These are phyloP conservation scores for Falco punctatus DNA, from an alignment of 2,113 vertebrate genomes.

Conservation along the genomic window DNA sequence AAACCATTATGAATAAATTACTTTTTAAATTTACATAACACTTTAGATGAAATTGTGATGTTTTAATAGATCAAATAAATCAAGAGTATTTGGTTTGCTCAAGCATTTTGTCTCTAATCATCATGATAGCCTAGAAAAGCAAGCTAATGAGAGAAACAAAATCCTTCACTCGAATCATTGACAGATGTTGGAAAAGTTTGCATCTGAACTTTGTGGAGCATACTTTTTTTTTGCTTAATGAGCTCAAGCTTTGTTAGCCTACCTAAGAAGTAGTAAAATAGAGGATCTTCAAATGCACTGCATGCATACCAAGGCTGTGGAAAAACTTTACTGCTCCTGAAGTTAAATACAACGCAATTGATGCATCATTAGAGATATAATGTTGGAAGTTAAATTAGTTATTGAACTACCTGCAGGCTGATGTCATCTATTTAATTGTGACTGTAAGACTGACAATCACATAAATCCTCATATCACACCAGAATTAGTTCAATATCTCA, in stretches of 20 bases:
- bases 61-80: neutral
- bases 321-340: neutral
- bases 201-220: neutral
- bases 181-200: neutral
- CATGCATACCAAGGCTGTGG: neutral
- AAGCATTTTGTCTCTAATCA: neutral
- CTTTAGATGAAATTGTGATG: neutral
- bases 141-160: neutral
- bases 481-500: neutral
- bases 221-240: neutral
- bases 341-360: conserved; percentile 28
- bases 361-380: conserved; percentile 60
- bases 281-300: neutral
- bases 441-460: neutral
- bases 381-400: conserved; percentile 73
- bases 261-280: neutral
- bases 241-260: neutral
- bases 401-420: conserved; percentile 62
- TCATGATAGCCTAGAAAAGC: neutral
- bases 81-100: neutral
- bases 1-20: neutral
- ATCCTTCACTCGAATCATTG: neutral
- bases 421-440: neutral
- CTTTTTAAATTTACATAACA: neutral
- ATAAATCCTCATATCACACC: conserved; percentile 53